Base-by-base conservation (phyloP, 2,797 vertebrate species). In the Sebastes matsubarae region DNA sequence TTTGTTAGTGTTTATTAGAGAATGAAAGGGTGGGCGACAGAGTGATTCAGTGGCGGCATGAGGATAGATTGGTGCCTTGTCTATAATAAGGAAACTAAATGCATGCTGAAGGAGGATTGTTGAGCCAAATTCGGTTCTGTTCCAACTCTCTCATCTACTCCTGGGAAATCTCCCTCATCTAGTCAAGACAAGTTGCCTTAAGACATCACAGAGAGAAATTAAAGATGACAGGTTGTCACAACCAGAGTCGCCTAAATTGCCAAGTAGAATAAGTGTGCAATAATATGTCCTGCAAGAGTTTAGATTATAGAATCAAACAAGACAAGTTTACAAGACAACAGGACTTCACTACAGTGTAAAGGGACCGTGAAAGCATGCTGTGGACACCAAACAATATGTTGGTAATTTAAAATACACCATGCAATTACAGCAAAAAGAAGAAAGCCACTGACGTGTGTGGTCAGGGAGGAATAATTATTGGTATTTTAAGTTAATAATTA, bases 1-100 rank as follows among this genome's bases (percentile, higher is more conserved):
- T 92, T 92, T 89, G 79, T 91, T 87, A 75, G 84, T 83, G 88
- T 92, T 93, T 93, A 88, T 89, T 88, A 85, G 87, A 81, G 82
- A 91, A 87, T 85, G 83, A 88, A 92, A 90, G 72, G 67, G 67
- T 72, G 64, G 75, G 84, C 67, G 70, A 84, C 83, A 72, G 71
- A 87, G 71, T 85, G 74, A 86, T 90, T 89, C 87, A 82, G 68
- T 58, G 6, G 66, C 83, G 86, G 85, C 82, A 83, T 83, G 70
- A 86, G 88, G 73, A 86, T 70, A 84, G 36, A 89, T 88, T 76
- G 81, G 64, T 79, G 86, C 69, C 71, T 89, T 81, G 83, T 84
- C 79, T 84, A 59, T 82, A 83, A 86, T 84, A 88, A 75, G 77
- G 59, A 82, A 85, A 79, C 80, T 27, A 71, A 92, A 89, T 77